phyloP scores from a whole-genome alignment of 2,113 vertebrate genomes.

The Thermophis baileyi region DNA sequence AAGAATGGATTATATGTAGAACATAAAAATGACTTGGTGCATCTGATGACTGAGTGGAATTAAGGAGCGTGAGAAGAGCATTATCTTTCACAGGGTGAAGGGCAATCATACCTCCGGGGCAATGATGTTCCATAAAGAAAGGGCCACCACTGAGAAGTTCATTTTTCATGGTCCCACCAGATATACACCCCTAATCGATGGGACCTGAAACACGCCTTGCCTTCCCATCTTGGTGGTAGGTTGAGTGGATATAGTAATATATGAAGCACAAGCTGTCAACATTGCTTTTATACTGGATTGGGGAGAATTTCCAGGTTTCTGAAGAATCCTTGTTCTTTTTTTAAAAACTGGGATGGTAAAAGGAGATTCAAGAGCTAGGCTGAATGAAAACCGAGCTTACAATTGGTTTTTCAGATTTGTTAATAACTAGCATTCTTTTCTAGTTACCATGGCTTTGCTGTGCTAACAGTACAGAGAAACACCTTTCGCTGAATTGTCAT shows the following conservation, averaged over 20 bases:
- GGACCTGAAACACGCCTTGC: background rate
- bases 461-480: background rate
- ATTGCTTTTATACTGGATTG: background rate
- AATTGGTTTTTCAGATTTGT: conserved; percentile 15
- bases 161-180: no score
- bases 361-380: conserved; percentile 8
- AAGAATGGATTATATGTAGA: background rate
- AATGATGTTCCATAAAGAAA: no score
- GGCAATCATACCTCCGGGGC: no score
- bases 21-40: background rate
- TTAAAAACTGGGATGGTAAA: conserved; percentile 8
- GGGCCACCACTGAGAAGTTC: no score
- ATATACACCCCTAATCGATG: background rate
- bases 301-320: no score
- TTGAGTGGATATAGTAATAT: no score
- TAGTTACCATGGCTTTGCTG: conserved; percentile 44
- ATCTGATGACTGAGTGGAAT: background rate
- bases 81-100: no score
- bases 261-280: background rate
- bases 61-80: background rate
- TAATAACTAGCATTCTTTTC: conserved; percentile 37
- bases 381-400: conserved; percentile 27
- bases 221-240: no score
- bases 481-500: no score
- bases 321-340: conserved; percentile 3